phyloP scores from a whole-genome alignment of 2,888 invertebrate genomes.

The Pandemis corylana region DNA sequence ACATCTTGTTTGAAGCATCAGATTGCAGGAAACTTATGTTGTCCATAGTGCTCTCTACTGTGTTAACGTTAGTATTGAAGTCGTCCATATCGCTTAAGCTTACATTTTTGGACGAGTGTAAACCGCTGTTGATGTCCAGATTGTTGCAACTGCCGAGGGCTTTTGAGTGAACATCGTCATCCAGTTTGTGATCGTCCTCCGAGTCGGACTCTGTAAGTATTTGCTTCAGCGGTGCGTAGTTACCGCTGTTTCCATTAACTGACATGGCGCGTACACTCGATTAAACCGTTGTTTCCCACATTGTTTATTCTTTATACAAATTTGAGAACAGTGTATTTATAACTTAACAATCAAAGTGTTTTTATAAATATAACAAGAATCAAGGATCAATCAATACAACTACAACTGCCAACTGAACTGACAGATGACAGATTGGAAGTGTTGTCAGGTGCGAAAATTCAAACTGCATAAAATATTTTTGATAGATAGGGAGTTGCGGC shows the following conservation, averaged over 20 bases:
- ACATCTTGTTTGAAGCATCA: slow-evolving; percentile 85
- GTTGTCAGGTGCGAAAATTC: too few relatives aligned
- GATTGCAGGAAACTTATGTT: slow-evolving; percentile 80
- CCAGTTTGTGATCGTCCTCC: slow-evolving; percentile 86
- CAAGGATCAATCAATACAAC: slow-evolving; percentile 10
- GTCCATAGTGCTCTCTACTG: slow-evolving; percentile 79
- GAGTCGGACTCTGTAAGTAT: slow-evolving; percentile 91
- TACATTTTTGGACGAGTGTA: slow-evolving; percentile 76
- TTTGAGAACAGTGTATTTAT: slow-evolving; percentile 1
- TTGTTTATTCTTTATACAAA: slow-evolving; percentile 9
- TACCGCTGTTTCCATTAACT: slow-evolving; percentile 77
- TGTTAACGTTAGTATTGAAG: slow-evolving; percentile 76
- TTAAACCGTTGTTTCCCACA: slow-evolving; percentile 33
- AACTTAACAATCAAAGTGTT: slow-evolving; percentile 14
- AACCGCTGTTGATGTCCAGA: slow-evolving; percentile 76
- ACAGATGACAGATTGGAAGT: not conserved
- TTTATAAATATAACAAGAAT: slow-evolving; percentile 17
- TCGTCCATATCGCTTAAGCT: slow-evolving; percentile 80
- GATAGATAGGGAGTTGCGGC: not conserved
- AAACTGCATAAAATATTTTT: too few relatives aligned
- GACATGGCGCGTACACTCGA: slow-evolving; percentile 66
- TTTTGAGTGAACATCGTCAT: slow-evolving; percentile 68
- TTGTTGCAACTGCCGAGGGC: slow-evolving; percentile 73
- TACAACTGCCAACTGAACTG: not conserved
- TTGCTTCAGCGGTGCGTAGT: slow-evolving; percentile 91